phyloP scores from a whole-genome alignment of 2,888 invertebrate species.

The Urechis unicinctus region DNA sequence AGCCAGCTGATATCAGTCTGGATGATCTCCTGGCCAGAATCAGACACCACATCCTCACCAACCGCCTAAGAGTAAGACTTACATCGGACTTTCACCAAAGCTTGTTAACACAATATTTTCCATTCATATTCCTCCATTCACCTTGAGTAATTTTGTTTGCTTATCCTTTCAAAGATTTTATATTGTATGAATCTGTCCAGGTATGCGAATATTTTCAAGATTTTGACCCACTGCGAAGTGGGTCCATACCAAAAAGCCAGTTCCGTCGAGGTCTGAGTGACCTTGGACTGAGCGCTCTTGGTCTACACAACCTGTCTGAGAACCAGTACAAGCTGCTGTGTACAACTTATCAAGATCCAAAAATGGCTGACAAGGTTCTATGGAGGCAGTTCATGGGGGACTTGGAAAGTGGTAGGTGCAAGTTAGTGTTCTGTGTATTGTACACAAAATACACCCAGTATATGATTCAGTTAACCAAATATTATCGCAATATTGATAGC shows the following conservation, averaged over 20 bases:
- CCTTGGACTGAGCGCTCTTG: constrained; percentile 45
- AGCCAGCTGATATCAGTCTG: constrained; percentile 22
- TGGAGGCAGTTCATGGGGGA: constrained; percentile 46
- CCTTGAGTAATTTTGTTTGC: too few species aligned
- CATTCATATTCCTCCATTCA: too few species aligned
- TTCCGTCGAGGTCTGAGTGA: constrained; percentile 43
- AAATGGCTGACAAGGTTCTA: constrained; percentile 33
- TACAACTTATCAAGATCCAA: constrained; percentile 37
- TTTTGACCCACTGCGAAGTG: constrained; percentile 46
- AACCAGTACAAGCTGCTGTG: constrained; percentile 38
- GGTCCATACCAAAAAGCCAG: constrained; percentile 43
- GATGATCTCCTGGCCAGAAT: constrained; percentile 47
- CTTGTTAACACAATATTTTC: too few species aligned
- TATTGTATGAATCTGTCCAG: constrained; percentile 16
- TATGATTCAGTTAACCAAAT: too few species aligned
- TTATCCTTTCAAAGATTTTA: not conserved
- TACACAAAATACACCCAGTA: too few species aligned
- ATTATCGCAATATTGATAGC: too few species aligned
- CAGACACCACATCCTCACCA: constrained; percentile 43
- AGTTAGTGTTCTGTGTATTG: too few species aligned
- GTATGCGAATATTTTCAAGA: constrained; percentile 48
- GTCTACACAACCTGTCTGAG: constrained; percentile 42
- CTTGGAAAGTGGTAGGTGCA: constrained; percentile 42
- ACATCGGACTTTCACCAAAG: too few species aligned
- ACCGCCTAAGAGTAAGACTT: constrained; percentile 31